A percentile compares a stretch with the other conserved stretches of the same genome.
These are phyloP conservation scores for Gymnopithys bicolor DNA, from an alignment of 2,797 vertebrate species.

Conservation along the genomic window DNA sequence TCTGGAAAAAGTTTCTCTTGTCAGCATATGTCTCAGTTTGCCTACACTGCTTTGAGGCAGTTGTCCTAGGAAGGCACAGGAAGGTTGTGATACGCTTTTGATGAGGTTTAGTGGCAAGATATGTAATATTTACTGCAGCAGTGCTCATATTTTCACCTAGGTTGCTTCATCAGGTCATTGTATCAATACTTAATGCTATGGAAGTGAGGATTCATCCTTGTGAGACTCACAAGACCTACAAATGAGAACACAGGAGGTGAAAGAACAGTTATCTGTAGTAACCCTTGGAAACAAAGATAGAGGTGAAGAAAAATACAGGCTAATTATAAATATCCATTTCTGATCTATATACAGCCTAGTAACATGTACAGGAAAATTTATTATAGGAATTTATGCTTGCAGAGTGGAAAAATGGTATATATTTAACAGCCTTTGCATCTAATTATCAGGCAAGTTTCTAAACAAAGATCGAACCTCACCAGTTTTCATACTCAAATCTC, in stretches of 20 bases:
- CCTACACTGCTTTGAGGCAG: background rate
- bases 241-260: constrained; percentile 2
- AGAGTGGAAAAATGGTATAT: background rate
- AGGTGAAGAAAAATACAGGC: constrained; percentile 41
- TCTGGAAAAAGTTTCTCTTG: background rate
- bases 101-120: background rate
- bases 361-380: constrained; percentile 15
- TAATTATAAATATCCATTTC: constrained; percentile 55
- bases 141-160: background rate
- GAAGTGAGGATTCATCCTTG: background rate
- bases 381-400: constrained; percentile 46
- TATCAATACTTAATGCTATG: background rate
- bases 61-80: background rate
- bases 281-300: constrained; percentile 54
- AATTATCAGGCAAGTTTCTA: background rate
- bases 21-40: background rate
- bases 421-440: constrained; percentile 12
- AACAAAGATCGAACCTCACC: background rate
- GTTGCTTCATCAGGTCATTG: background rate
- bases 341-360: constrained; percentile 40
- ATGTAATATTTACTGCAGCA: background rate
- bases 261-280: constrained; percentile 39
- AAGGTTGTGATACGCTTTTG: background rate
- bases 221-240: constrained; percentile 1
- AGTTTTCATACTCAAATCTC: background rate